A percentile compares a stretch with the other conserved stretches of the same genome.
These are phyloP conservation scores for Eubasilissa regina DNA, from an alignment of 1,140 invertebrate species.

Conservation along the genomic window DNA sequence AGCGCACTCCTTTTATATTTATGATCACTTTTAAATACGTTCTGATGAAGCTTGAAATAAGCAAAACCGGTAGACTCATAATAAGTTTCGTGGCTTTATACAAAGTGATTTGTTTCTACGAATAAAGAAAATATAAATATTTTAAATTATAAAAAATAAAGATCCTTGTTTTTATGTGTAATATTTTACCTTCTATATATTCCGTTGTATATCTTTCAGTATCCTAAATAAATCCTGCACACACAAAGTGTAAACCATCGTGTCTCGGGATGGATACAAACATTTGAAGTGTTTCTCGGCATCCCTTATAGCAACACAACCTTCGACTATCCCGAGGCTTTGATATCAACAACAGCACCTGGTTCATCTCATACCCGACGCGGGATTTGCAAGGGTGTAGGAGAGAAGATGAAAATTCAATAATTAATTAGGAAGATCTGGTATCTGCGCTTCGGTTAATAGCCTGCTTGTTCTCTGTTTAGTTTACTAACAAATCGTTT, in stretches of 20 bases:
- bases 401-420: slow-evolving; percentile 34
- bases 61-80: no score
- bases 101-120: no score
- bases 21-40: no score
- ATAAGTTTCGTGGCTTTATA: no score
- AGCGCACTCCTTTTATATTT: no score
- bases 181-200: no score
- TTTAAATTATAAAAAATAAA: no score
- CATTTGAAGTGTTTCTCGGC: slow-evolving; percentile 11
- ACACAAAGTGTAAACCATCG: slow-evolving; percentile 19
- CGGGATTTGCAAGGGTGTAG: neutral
- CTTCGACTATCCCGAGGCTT: slow-evolving; percentile 14
- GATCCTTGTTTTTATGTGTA: no score
- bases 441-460: neutral
- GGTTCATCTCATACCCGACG: slow-evolving; percentile 15
- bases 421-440: slow-evolving; percentile 24
- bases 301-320: slow-evolving; percentile 4
- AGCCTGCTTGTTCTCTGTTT: neutral
- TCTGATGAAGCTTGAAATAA: no score
- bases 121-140: no score
- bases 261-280: slow-evolving; percentile 17
- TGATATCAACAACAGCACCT: slow-evolving; percentile 32
- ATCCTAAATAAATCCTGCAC: slow-evolving; percentile 10
- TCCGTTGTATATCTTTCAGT: neutral
- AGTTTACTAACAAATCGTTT: neutral